Evolutionary conservation across 2,888 invertebrate genomes (phyloP), one percentile per base, ranked within the genome.

Genomic region (Linnaemya tessellans): DNA sequence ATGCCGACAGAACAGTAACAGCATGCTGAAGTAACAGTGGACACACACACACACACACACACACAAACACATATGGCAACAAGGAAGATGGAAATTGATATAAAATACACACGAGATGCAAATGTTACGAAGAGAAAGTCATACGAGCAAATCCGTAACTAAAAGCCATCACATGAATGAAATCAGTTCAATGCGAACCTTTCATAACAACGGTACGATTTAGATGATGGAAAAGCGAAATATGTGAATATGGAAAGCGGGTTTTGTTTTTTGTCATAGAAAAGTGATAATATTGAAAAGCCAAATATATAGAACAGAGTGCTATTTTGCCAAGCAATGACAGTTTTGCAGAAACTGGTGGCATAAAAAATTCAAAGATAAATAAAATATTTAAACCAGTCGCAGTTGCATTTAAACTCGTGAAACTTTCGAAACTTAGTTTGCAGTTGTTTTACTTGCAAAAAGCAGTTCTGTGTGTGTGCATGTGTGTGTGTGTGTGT

Each of bases 121-220:
- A 30, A 54, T 75, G 51, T 70, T 35, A 80, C 30, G 43, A 56
- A 73, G 65, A 71, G n/a, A 41, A 54, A 54, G n/a, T n/a, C 22
- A 49, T 20, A 82, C 82, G 75, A 75, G 20, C 18, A 3, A 25
- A 77, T 68, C 60, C 35, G 68, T 60, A 79, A 83, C 58, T 30
- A 68, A 13, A 35, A 60, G 67, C 73, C 67, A 62, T 54, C 49
- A 68, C 30, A 68, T 43, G 62, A 22, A 68, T 43, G 11, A 68
- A 79, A 54, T 83, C 73, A 83, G 83, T 83, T 79, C 79, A 79
- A 54, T 73, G 79, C 68, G 83, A 83, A 73, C 79, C 79, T 79
- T 73, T 62, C 35, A 78, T 41, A 22, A 67, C 18, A 74, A 62
- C 62, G 83, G 73, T 79, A 74, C 49, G 64, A 49, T 71, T 64